Base-by-base conservation (phyloP, 2,113 vertebrate species). In the Motacilla alba region DNA sequence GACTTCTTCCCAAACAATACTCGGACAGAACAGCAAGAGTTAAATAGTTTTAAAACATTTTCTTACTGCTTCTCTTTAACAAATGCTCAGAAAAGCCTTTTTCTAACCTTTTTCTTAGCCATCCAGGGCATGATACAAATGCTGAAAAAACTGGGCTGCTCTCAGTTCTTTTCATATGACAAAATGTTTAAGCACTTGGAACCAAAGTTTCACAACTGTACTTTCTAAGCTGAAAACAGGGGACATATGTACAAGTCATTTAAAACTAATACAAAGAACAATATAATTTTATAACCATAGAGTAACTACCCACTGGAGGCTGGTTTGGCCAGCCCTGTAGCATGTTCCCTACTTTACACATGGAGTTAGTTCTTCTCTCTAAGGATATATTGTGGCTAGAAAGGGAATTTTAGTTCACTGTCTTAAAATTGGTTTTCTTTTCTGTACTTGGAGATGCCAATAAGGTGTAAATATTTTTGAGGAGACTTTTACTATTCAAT, bases 181-280 rank as follows among this genome's bases (percentile, higher is more conserved):
- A 80, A 90, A 93, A 46, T 2, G 7, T 52, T 87, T 59, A 76
- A 93, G 28, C 15, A 43, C 62, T 86, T 93, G 69, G 72, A 94
- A 83, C 13, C 30, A 15, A 83, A 63, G 50, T 85, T 87, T 85
- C 79, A 68, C 59, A 76, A 64, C 17, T 77, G 26, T 31, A 13
- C 43, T 83, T 82, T 93, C 53, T 87, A 85, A 87, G 75, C 53
- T 85, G 91, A 75, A 91, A 95, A 94, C 88, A 89, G 59, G 18
- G 63, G 84, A 79, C 53, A 30, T 44, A 69, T 19, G 53, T 81
- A 62, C 9, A 50, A 82, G 31, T 62, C 22, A 89, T 87, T 91
- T 89, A 79, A 85, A 59, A 86, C 41, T 85, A 77, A 94, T 64
- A 41, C 76, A 77, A 66, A 77, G 58, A 95, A 83, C 46, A 76